Base-by-base conservation (phyloP, 92 coral and sea anemone genomes). In the Paragorgia papillata region DNA sequence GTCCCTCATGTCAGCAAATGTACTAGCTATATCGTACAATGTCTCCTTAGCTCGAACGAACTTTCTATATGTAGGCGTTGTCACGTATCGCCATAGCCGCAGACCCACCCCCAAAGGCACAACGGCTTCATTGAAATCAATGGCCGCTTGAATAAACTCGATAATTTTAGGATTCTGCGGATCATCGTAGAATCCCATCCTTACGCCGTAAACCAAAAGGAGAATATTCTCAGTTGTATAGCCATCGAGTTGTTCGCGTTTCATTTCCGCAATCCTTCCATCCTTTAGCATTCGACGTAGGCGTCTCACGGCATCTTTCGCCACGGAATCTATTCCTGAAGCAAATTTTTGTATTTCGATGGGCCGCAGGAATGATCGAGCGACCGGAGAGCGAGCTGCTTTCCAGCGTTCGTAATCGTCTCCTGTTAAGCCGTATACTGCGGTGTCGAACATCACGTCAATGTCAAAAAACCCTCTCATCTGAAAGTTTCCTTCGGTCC, bases 341-440 rank as follows among this genome's bases (percentile, higher is more conserved):
- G 58, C 58, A 51, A 51, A 51, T 51, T 51, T 51, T 22, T 51
- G 58, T 51, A 51, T 51, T 22, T 51, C 58, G 21, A 51, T 17
- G 6, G 58, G 58, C 17, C 58, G 58, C 58, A 51, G n/a, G n/a
- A 51, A 51, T 17, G 58, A 5, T 17, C 8, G 58, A n/a, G 58
- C 58, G 58, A 51, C 17, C 5, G 58, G 58, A 3, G 58, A 51
- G n/a, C 58, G 58, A 3, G 58, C 58, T 5, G 58, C 58, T 22
- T 51, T 51, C 58, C 58, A 51, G 20, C 26, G 21, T 51, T 51
- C 58, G n/a, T 51, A 51, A n/a, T 51, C 58, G n/a, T 51, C 26
- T 17, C 21, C 58, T 3, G 17, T 6, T 3, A 51, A 22, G 26
- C 8, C 6, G 4, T 6, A 51, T 5, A 22, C 6, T 22, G n/a